Percentiles rank a stretch among this genome's conserved stretches.
Conservation (phyloP, 1,140 invertebrate species). For the Neuroterus valhalla region DNA sequence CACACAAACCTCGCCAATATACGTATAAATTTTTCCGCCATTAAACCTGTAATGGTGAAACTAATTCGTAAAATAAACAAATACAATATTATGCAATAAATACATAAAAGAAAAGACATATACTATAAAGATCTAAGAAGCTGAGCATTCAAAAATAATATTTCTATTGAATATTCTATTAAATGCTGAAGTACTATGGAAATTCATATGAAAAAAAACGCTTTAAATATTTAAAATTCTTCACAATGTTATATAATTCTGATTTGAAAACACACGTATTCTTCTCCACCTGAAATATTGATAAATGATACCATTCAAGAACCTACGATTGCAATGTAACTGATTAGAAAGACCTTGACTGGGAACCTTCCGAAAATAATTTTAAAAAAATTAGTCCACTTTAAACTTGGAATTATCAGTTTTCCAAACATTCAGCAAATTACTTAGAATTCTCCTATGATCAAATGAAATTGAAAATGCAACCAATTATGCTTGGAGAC, state of each 20-base stretch:
- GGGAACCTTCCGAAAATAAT: constrained; percentile 5
- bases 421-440: not conserved
- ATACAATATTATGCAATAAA: constrained; percentile 24
- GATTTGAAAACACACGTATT: not conserved
- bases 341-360: constrained; percentile 29
- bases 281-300: constrained; percentile 15
- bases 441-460: too few species aligned
- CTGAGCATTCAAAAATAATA: too few species aligned
- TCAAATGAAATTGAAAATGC: too few species aligned
- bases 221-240: not conserved
- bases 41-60: constrained; percentile 83
- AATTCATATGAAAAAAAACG: constrained; percentile 9
- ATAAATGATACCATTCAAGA: constrained; percentile 28
- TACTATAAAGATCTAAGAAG: too few species aligned
- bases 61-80: constrained; percentile 39
- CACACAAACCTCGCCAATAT: constrained; percentile 95
- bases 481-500: too few species aligned
- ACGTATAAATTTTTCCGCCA: constrained; percentile 92
- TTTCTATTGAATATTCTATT: too few species aligned
- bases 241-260: not conserved
- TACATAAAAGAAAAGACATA: not conserved
- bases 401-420: too few species aligned
- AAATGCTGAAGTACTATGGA: too few species aligned
- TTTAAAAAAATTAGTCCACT: not conserved
- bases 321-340: constrained; percentile 5